Evolutionary conservation across 2,797 vertebrate species (phyloP), one percentile per base, ranked within the genome.

Genomic region (Nannoperca obscura): DNA sequence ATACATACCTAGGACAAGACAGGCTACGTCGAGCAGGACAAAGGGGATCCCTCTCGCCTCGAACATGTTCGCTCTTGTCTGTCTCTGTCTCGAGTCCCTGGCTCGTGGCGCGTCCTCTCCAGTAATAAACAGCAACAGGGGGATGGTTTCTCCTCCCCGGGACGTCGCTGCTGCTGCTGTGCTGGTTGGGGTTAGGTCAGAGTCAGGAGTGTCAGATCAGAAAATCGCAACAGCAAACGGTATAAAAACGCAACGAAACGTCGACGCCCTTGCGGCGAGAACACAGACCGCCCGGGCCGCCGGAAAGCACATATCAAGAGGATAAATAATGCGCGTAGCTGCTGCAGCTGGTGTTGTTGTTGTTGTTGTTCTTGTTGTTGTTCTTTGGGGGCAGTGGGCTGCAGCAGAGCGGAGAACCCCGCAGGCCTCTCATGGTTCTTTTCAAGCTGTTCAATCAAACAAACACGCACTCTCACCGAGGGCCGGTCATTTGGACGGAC

Each of bases 1-100:
- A 60, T 44, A 97, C 97, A 52, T 96, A 99, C 98, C 98, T 58
- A 99, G 92, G 63, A 97, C 7, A 34, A 99, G 92, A 85, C 98
- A 99, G 69, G 90, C 84, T 22, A 98, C 3, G 90, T 99, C 98
- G n/a, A 99, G 95, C 84, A 95, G 88, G 78, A 98, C 93, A 89
- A 96, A 99, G 17, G 96, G 96, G 85, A 98, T 92, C 86, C 97
- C 95, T 93, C 91, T 94, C 76, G 93, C 88, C 92, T 99, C 97
- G 92, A 99, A 99, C 98, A 99, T 99, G 87, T 86, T 93, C 24
- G 49, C 87, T 88, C 73, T 36, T 27, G 73, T 87, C 71, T 1
- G 80, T 78, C 75, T 61, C 66, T 1, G 54, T 13, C 61, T 62
- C 14, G 60, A 75, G 54, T 81, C 78, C 22, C 64, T 30, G 75